Conservation (phyloP, 2,888 invertebrate species). For the Standfussiana lucernea region DNA sequence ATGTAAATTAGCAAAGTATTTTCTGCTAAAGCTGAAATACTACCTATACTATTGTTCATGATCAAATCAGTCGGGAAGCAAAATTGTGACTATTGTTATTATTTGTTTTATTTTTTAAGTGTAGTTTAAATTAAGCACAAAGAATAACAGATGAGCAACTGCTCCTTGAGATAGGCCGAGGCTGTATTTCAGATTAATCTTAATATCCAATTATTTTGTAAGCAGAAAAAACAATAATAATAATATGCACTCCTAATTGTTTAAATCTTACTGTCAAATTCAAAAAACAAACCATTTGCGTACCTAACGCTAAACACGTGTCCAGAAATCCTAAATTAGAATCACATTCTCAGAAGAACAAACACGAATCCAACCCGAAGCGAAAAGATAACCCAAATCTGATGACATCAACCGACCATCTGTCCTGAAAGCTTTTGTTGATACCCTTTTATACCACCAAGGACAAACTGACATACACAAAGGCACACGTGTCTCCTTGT, state of each 20-base stretch:
- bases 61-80: too few relatives aligned
- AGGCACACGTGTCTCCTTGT: conserved; percentile 71
- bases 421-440: conserved; percentile 60
- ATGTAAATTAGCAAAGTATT: not conserved
- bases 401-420: conserved; percentile 60
- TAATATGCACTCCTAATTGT: not conserved
- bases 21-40: not conserved
- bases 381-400: conserved; percentile 59
- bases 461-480: conserved; percentile 63
- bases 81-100: too few relatives aligned
- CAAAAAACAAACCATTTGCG: conserved; percentile 17
- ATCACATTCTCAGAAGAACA: conserved; percentile 41
- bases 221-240: not conserved
- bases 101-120: too few relatives aligned
- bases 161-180: not conserved
- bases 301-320: conserved; percentile 31
- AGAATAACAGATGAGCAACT: not conserved
- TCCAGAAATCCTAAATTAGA: conserved; percentile 46
- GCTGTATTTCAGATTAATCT: not conserved
- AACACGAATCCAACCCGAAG: conserved; percentile 15
- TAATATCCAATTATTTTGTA: not conserved
- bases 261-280: not conserved
- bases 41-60: too few relatives aligned
- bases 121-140: not conserved
- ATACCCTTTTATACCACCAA: conserved; percentile 60